Evolutionary conservation across 2,797 vertebrate genomes (phyloP).

Genomic region (Rhinatrema bivittatum): DNA sequence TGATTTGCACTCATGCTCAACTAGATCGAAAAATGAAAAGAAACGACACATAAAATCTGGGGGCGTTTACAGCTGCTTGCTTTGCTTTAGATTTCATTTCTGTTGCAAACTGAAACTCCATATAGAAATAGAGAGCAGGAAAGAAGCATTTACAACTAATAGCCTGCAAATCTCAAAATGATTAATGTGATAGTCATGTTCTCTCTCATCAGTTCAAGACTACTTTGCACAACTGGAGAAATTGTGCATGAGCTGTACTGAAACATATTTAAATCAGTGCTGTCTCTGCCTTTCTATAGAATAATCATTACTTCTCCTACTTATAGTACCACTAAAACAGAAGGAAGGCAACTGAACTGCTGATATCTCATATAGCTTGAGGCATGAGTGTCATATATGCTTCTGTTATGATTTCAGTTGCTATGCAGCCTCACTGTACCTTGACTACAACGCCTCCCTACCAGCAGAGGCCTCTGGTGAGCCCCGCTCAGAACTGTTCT

Average conservation of each 20-base stretch:
- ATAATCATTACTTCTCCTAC: slow-evolving; percentile 12
- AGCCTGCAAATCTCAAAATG: slow-evolving; percentile 21
- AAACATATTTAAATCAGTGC: slow-evolving; percentile 25
- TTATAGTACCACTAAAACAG: slow-evolving; percentile 26
- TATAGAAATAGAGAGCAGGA: slow-evolving; percentile 22
- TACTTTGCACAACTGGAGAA: slow-evolving; percentile 27
- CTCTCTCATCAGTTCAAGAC: slow-evolving; percentile 31
- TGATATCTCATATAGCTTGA: slow-evolving; percentile 7
- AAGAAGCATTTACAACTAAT: slow-evolving; percentile 27
- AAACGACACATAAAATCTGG: too few species aligned
- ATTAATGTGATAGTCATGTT: slow-evolving; percentile 36
- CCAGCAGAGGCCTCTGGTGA: too few species aligned
- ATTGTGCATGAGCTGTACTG: slow-evolving; percentile 10
- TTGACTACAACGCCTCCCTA: too few species aligned
- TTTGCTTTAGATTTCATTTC: slow-evolving; percentile 13
- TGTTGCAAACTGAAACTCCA: slow-evolving; percentile 12
- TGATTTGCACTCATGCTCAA: too few species aligned
- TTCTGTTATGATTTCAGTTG: too few species aligned
- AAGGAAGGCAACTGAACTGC: slow-evolving; percentile 25
- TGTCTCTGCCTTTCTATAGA: slow-evolving; percentile 15
- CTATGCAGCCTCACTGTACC: too few species aligned
- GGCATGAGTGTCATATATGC: slow-evolving; percentile 9
- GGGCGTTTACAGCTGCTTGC: slow-evolving; percentile 2
- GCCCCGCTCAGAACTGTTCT: too few species aligned
- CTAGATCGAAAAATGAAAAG: too few species aligned